Conservation (phyloP, 2,888 invertebrate species). For the Nysson spinosus region DNA sequence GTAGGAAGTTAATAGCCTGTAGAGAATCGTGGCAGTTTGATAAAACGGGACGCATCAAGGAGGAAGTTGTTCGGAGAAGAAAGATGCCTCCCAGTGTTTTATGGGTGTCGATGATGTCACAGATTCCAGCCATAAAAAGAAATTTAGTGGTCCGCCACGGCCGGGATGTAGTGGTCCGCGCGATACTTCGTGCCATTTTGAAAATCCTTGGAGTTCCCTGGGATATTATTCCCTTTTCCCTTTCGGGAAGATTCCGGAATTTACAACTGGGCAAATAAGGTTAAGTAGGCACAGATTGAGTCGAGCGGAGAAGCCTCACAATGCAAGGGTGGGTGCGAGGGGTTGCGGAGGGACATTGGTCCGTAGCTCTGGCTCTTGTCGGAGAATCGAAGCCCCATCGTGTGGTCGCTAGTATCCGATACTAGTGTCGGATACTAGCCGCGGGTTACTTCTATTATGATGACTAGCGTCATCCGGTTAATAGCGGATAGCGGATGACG, state of each 20-base stretch:
- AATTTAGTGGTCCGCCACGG: conserved; percentile 59
- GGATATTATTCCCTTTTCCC: not conserved
- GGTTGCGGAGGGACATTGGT: conserved; percentile 16
- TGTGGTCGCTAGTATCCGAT: conserved; percentile 62
- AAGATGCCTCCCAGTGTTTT: conserved; percentile 55
- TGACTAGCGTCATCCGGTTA: too few relatives aligned
- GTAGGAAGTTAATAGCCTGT: conserved; percentile 14
- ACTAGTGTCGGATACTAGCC: conserved; percentile 57
- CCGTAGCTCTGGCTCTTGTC: conserved; percentile 33
- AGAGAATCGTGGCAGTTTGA: conserved; percentile 14
- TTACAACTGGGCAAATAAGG: conserved; percentile 67
- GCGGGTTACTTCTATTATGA: conserved; percentile 59
- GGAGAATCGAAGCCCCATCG: conserved; percentile 69
- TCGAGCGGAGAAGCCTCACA: conserved; percentile 72
- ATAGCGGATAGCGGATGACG: conserved; percentile 52
- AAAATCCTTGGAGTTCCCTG: not conserved
- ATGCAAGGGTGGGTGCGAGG: conserved; percentile 26
- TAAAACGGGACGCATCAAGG: conserved; percentile 33
- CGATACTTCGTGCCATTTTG: conserved; percentile 25
- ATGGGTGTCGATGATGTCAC: conserved; percentile 69
- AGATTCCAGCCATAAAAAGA: conserved; percentile 64
- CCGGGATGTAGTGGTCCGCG: conserved; percentile 1
- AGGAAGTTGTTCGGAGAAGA: conserved; percentile 44
- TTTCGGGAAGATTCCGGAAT: conserved; percentile 36
- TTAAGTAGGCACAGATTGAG: conserved; percentile 73